Base-by-base conservation (phyloP, 2,888 invertebrate genomes). In the Aplocera efformata region DNA sequence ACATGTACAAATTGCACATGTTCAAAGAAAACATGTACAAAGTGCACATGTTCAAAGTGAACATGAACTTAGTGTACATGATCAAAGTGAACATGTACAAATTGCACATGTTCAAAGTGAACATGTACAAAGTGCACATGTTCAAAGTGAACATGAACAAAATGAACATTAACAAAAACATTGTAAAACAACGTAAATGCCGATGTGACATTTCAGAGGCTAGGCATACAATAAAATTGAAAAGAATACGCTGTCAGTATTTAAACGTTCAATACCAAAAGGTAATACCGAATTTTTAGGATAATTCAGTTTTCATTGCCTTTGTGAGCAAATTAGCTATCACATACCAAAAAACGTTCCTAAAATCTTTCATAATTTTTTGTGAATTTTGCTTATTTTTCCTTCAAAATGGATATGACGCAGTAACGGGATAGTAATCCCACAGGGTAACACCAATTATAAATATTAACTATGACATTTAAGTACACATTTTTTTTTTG, bases 391-490 rank as follows among this genome's bases (percentile, higher is more conserved):
- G 32, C 42, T 38, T 48, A 56, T 58, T 60, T 59, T 54, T 49
- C 56, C 56, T 58, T 58, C 29, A 56, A 72, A 80, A 81, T 83
- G 83, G 82, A 80, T 79, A 82, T 64, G 79, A 76, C 80, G 68
- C 56, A 39, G 36, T 39, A 47, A 49, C 28, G 68, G 74, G 68
- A 60, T 58, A 50, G 48, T 42, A 52, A 47, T 50, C 67, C 67
- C 71, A 47, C 39, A 65, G 24, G 67, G 23, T 46, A 79, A 85
- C 80, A 85, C 67, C 77, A 65, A 76, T 77, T 78, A 59, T 67
- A 68, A 65, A 69, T 70, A 75, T 72, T 77, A 80, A 50, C 80
- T 85, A 84, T 76, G 70, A 84, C 76, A 82, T 77, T 76, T 60
- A 73, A 72, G 71, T 79, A 82, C 78, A 79, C 71, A 49, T 67